Evolutionary conservation across 1,140 invertebrate species (phyloP), one percentile per base, ranked within the genome.

Genomic region (Andricus grossulariae): DNA sequence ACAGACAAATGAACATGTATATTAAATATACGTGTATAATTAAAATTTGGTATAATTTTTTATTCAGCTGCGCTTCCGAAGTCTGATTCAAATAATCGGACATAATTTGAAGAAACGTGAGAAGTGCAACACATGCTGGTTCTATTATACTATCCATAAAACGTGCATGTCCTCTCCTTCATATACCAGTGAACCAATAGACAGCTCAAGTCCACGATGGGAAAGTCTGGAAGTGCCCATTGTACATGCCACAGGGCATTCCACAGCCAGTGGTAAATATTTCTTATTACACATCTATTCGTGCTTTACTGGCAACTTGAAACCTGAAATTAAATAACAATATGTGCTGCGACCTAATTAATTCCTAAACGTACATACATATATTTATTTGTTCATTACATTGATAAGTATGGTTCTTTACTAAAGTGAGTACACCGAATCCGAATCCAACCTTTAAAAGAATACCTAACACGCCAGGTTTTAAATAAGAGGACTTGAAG

Each of bases 101-200:
- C 90, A 93, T 81, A 94, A 94, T 85, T 90, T 95, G 70, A 88
- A 89, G 74, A 72, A 82, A 71, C 83, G 88, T 85, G 84, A 85
- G 39, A 84, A 86, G 73, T 57, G 87, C 86, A 83, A 92, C 85
- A 82, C 73, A 76, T 90, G 92, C 83, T 93, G 92, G 88, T 94
- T 95, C 84, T 97, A 97, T 86, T 95, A 95, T 79, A 97, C 96
- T 0, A 89, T 97, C 25, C 96, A 97, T 87, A 91, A 94, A 80
- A 95, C 95, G 3, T 94, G 93, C 73, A 96, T 96, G 95, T 95
- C 94, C 51, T 94, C 96, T 73, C 96, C 96, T 16, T 96, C 98
- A 82, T 98, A 97, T 86, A 97, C 95, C 4, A 98, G 97, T 89
- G 97, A 98, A 88, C 93, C 93, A 82, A 92, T 97, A 76, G 93